phyloP scores from a whole-genome alignment of 2,888 invertebrate genomes.

The Caenorhabditis sinica region DNA sequence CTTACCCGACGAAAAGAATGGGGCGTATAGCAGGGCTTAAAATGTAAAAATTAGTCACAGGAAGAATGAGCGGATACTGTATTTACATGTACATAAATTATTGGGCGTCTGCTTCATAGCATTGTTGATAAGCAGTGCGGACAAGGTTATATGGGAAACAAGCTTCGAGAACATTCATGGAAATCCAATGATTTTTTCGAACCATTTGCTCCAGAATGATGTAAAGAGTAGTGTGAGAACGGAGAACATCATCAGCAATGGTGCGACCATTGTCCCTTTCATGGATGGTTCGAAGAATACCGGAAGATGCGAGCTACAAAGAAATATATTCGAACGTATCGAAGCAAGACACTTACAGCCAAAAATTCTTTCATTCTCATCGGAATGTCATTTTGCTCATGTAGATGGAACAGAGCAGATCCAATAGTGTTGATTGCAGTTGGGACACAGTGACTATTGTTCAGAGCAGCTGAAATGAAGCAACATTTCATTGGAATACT shows the following conservation, averaged over 20 bases:
- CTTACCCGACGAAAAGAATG: constrained; percentile 11
- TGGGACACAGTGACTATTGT: constrained; percentile 99
- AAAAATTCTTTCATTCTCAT: constrained; percentile 97
- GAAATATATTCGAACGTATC: background rate
- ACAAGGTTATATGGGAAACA: constrained; percentile 99
- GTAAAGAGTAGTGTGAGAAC: constrained; percentile 95
- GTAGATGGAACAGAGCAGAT: constrained; percentile 96
- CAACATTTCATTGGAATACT: background rate
- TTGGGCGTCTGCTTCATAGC: constrained; percentile 72
- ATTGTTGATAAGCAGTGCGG: constrained; percentile 94
- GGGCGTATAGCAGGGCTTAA: background rate
- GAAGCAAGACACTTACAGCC: constrained; percentile 85
- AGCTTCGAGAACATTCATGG: constrained; percentile 98
- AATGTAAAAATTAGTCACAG: constrained; percentile 26
- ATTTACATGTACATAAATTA: constrained; percentile 17
- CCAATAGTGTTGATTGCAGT: constrained; percentile 96
- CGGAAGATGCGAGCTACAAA: constrained; percentile 92
- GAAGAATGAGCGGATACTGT: background rate
- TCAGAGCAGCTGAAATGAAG: constrained; percentile 84
- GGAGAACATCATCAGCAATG: constrained; percentile 90
- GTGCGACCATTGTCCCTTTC: constrained; percentile 89
- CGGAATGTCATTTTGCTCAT: constrained; percentile 96
- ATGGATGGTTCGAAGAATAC: constrained; percentile 93
- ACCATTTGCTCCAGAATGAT: constrained; percentile 96
- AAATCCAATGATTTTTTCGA: constrained; percentile 97